Conservation (phyloP, 2,888 invertebrate genomes). For the Panopea generosa region DNA sequence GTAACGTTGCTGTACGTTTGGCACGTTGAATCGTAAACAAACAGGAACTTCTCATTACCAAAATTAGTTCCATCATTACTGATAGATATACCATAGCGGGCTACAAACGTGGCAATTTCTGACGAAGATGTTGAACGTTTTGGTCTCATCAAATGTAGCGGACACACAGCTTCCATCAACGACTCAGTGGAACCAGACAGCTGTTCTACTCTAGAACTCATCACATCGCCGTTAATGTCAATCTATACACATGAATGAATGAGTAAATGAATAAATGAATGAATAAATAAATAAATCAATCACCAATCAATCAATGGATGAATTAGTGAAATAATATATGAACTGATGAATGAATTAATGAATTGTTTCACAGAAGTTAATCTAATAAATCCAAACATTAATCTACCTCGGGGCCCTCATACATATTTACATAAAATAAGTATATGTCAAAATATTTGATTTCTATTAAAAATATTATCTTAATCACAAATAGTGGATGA, state of each 20-base stretch:
- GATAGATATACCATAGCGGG: constrained; percentile 6
- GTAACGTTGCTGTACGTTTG: neutral
- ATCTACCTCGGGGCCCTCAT: too few species aligned
- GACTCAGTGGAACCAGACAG: neutral
- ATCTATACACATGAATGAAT: neutral
- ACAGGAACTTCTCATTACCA: neutral
- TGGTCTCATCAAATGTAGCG: neutral
- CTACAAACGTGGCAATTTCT: neutral
- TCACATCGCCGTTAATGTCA: neutral
- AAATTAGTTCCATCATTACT: constrained; percentile 9
- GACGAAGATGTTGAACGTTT: too few species aligned
- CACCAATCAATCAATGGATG: neutral
- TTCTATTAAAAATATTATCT: too few species aligned
- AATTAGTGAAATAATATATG: neutral
- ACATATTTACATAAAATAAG: too few species aligned
- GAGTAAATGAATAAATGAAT: neutral
- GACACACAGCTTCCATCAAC: neutral
- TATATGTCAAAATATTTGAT: too few species aligned
- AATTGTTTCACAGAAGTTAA: neutral
- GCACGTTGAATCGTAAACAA: constrained; percentile 7
- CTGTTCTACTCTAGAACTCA: neutral
- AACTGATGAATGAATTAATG: neutral
- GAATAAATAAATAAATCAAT: neutral
- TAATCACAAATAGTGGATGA: too few species aligned
- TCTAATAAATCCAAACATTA: too few species aligned